Evolutionary conservation across 2,888 invertebrate genomes (phyloP), one percentile per base, ranked within the genome.

Genomic region (Agrotis exclamationis): DNA sequence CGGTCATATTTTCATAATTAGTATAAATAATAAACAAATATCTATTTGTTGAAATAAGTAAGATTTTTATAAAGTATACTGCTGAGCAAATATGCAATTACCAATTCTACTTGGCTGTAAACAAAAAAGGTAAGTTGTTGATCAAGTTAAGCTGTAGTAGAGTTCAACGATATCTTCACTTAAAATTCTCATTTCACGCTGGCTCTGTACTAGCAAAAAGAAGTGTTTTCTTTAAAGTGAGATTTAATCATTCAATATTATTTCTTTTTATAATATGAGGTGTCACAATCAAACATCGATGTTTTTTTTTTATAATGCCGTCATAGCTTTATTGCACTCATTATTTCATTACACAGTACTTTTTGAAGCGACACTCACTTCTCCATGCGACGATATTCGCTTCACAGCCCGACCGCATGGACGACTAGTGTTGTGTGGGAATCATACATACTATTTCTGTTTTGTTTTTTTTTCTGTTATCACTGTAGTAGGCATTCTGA

Each of bases 211-310:
- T 44, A 44, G 44, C 11, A 2, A 48, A 39, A 47, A 3, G 47
- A 24, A 45, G 13, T 16, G 5, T 16, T 45, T 3, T 18, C 14
- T 5, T 54, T 33, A 53, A n/a, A 56, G 48, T 72, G 9, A 7
- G 14, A 24, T 63, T 53, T 28, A 7, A 24, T 18, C 24, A 39
- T 59, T 20, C 20, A 7, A 33, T 33, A 33, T 33, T 33, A 33
- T 33, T 33, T 33, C 28, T 33, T 6, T 33, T 33, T 9, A 9
- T 22, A 22, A 48, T 51, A 51, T 48, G 14, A 48, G 28, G 16
- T 47, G 48, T 18, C 24, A 63, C 50, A 58, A 63, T 79, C 58
- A 76, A 66, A 59, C 79, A 71, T 50, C 3, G 45, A 28, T 50
- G 13, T 18, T 13, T 39, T 39, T 16, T 39, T 22, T 45, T n/a